Evolutionary conservation across 2,113 vertebrate genomes (phyloP).

Genomic region (Myotis brandtii): DNA sequence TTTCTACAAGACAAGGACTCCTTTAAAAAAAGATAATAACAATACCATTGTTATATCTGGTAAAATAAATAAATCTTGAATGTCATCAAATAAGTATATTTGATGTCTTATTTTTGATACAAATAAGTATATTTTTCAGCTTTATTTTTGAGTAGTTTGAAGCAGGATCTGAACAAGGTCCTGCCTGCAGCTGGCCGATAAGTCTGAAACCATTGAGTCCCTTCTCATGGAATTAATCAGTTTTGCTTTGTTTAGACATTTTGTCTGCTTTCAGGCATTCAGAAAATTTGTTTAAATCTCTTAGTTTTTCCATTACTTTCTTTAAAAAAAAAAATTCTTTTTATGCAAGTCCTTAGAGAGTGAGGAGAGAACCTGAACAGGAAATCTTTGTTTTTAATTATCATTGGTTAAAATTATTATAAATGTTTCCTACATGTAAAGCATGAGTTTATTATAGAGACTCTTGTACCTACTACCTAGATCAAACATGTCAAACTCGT

Average conservation of each 20-base stretch:
- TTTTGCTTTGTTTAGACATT: conserved; percentile 26
- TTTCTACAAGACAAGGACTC: conserved; percentile 11
- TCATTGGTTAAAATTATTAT: conserved; percentile 28
- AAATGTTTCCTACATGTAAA: neutral
- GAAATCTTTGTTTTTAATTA: conserved; percentile 5
- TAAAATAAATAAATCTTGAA: conserved; percentile 15
- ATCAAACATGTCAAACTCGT: too few relatives aligned
- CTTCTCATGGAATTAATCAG: neutral
- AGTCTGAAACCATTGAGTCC: neutral
- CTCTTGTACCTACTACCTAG: neutral
- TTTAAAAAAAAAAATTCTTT: neutral
- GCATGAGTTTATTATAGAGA: neutral
- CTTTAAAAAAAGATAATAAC: neutral
- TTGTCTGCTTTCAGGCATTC: neutral
- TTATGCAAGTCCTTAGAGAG: neutral
- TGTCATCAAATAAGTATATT: neutral
- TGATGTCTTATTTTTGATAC: too few relatives aligned
- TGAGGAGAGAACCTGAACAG: neutral
- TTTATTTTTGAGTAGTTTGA: neutral
- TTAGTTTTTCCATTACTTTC: neutral
- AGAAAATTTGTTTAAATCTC: neutral
- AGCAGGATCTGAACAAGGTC: neutral
- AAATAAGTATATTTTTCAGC: neutral
- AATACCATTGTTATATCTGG: neutral
- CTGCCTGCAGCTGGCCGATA: neutral